These are phyloP conservation scores for Phacellophora camtschatica DNA, from an alignment of 30 jellyfish, hydroid and myxozoan genomes.

Conservation along the genomic window DNA sequence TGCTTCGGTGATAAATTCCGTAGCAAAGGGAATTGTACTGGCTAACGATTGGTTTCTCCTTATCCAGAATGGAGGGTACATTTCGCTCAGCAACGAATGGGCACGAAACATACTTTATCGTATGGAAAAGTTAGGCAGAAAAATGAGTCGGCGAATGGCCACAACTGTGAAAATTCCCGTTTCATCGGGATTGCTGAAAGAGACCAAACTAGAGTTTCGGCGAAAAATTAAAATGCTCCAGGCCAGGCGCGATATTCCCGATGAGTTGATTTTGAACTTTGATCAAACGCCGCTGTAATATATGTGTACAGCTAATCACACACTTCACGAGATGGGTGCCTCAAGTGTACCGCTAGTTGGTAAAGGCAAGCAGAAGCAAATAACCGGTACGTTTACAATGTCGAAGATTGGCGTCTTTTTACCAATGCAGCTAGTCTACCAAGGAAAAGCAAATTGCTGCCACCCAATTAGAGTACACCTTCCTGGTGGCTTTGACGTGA, in stretches of 20 bases:
- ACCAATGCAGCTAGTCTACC: slow-evolving; percentile 34
- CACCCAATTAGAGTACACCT: slow-evolving; percentile 9
- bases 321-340: slow-evolving; percentile 20
- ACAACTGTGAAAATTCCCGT: slow-evolving; percentile 34
- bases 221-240: slow-evolving; percentile 35
- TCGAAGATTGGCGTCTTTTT: not conserved
- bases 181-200: slow-evolving; percentile 58
- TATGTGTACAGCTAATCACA: slow-evolving; percentile 6
- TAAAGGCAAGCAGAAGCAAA: slow-evolving; percentile 29
- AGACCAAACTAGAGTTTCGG: slow-evolving; percentile 50
- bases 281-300: slow-evolving; percentile 43
- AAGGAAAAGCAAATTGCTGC: slow-evolving; percentile 19
- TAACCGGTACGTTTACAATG: slow-evolving; percentile 2
- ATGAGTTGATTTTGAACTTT: slow-evolving; percentile 32
- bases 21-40: not conserved
- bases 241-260: slow-evolving; percentile 54
- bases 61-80: not conserved
- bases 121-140: slow-evolving; percentile 33
- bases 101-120: slow-evolving; percentile 37
- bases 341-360: slow-evolving; percentile 46
- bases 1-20: slow-evolving; percentile 10
- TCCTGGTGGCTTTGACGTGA: slow-evolving; percentile 33
- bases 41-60: not conserved
- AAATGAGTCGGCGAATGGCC: slow-evolving; percentile 41
- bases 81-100: slow-evolving; percentile 26